Percentiles rank a stretch among this genome's conserved stretches.
Evolutionary conservation across 2,113 vertebrate species (phyloP).

Genomic region (Ptyas mucosa): DNA sequence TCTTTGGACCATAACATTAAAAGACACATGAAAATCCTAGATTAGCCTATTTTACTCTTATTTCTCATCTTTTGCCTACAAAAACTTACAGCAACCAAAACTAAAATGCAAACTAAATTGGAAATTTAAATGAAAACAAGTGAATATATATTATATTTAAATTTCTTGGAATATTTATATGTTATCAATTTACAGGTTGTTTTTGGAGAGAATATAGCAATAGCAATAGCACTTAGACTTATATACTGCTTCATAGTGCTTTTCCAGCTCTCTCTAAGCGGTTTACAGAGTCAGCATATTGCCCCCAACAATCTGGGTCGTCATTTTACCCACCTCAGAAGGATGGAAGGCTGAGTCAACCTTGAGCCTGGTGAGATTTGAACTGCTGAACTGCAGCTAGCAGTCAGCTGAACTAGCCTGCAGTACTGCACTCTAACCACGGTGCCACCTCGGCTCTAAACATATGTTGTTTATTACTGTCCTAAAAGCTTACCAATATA

Average conservation of each 20-base stretch:
- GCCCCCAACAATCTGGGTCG: too few relatives aligned
- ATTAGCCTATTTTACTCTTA: neutral
- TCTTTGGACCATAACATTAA: neutral
- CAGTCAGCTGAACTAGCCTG: too few relatives aligned
- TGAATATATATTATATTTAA: neutral
- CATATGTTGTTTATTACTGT: neutral
- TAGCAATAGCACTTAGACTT: too few relatives aligned
- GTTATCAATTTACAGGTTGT: neutral
- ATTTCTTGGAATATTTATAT: neutral
- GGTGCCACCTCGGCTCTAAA: too few relatives aligned
- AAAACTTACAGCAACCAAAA: neutral
- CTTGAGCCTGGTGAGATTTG: too few relatives aligned
- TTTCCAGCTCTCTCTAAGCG: too few relatives aligned
- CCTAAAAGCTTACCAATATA: neutral
- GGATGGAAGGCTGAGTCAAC: too few relatives aligned
- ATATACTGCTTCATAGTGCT: too few relatives aligned
- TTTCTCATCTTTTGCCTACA: neutral
- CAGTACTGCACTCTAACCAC: too few relatives aligned
- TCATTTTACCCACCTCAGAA: too few relatives aligned
- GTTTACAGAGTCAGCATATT: too few relatives aligned
- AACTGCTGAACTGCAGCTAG: too few relatives aligned
- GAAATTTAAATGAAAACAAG: neutral
- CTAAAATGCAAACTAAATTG: neutral
- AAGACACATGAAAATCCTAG: neutral
- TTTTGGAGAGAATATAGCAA: neutral